Evolutionary conservation across 2,888 invertebrate species (phyloP).

Genomic region (Dynastes grantii): DNA sequence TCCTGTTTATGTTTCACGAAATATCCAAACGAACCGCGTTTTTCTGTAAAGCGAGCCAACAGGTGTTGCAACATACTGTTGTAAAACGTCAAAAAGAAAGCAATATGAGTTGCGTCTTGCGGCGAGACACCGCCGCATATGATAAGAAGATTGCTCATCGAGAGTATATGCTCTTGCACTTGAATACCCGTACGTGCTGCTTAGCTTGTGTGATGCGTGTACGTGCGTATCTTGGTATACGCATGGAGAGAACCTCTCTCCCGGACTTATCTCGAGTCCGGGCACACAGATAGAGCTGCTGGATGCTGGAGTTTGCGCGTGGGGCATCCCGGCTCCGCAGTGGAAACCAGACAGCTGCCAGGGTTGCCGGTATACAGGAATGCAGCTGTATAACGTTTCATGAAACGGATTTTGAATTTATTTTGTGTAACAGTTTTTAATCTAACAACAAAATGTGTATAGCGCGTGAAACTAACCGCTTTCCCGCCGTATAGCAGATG

Average conservation of each 20-base stretch:
- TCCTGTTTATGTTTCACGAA: conserved; percentile 16
- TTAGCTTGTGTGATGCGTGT: conserved; percentile 30
- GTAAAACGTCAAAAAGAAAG: conserved; percentile 45
- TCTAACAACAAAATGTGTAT: conserved; percentile 25
- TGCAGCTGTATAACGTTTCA: conserved; percentile 45
- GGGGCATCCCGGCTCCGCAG: conserved; percentile 67
- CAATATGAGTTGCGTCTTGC: conserved; percentile 38
- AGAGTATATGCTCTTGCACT: conserved; percentile 43
- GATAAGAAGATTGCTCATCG: conserved; percentile 43
- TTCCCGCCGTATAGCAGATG: conserved; percentile 9
- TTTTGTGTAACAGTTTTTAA: conserved; percentile 30
- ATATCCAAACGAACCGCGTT: conserved; percentile 5
- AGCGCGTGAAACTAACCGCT: conserved; percentile 1
- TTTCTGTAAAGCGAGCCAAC: conserved; percentile 31
- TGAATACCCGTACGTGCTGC: conserved; percentile 17
- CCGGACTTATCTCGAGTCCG: conserved; percentile 65
- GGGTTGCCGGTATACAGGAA: conserved; percentile 59
- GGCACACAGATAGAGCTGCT: conserved; percentile 65
- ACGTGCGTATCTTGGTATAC: conserved; percentile 46
- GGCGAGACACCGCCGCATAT: conserved; percentile 28
- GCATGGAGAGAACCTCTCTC: conserved; percentile 53
- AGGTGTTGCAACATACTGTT: conserved; percentile 46
- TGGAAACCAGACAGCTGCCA: conserved; percentile 68
- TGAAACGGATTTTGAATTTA: conserved; percentile 44
- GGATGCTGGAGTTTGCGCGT: conserved; percentile 68